Conservation (phyloP, 2,888 invertebrate species). For the Melieria crassipennis region DNA sequence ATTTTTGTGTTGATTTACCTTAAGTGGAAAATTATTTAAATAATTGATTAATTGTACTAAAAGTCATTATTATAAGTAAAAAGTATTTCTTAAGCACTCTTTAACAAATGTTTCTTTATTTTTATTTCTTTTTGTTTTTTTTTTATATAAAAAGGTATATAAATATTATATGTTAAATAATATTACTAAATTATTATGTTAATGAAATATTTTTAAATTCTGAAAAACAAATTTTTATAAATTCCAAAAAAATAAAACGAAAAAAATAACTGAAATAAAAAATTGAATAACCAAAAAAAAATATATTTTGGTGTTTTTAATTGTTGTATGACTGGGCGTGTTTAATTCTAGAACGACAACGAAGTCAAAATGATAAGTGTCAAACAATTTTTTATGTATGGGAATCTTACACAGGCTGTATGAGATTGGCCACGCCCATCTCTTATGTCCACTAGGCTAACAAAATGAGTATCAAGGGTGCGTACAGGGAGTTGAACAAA, state of each 20-base stretch:
- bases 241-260: slow-evolving; percentile 10
- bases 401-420: too few relatives aligned
- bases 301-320: background rate
- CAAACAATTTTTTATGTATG: too few relatives aligned
- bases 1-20: slow-evolving; percentile 29
- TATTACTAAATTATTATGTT: slow-evolving; percentile 65
- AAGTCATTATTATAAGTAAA: slow-evolving; percentile 65
- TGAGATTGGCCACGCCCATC: too few relatives aligned
- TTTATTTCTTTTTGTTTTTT: slow-evolving; percentile 43
- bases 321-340: too few relatives aligned
- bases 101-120: slow-evolving; percentile 37
- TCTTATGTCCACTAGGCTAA: too few relatives aligned
- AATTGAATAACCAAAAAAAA: slow-evolving; percentile 30
- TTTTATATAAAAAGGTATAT: slow-evolving; percentile 53
- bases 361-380: too few relatives aligned
- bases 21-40: slow-evolving; percentile 39
- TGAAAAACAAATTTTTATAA: slow-evolving; percentile 41
- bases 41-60: slow-evolving; percentile 55
- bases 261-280: slow-evolving; percentile 36
- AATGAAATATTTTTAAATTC: slow-evolving; percentile 39
- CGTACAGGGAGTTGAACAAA: too few relatives aligned
- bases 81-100: slow-evolving; percentile 52
- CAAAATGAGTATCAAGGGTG: too few relatives aligned
- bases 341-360: too few relatives aligned
- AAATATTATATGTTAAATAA: slow-evolving; percentile 60